These are phyloP conservation scores for Diplosoma virens DNA, from an alignment of 23 tunicate species.

Conservation along the genomic window DNA sequence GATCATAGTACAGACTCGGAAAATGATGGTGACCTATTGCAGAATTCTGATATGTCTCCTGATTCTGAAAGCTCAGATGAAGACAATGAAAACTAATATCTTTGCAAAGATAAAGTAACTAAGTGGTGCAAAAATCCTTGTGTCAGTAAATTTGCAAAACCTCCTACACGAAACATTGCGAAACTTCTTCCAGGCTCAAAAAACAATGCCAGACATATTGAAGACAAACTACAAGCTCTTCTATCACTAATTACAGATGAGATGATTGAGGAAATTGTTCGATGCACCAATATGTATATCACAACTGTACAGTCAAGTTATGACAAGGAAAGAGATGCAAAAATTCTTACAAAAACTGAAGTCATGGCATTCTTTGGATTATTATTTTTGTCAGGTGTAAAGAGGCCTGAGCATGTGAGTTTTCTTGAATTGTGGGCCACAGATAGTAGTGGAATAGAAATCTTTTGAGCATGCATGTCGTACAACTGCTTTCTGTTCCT, in stretches of 20 bases:
- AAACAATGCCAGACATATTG: neutral
- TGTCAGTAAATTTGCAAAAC: conserved; percentile 14
- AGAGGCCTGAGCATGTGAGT: neutral
- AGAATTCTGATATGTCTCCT: neutral
- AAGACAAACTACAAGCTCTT: conserved; percentile 16
- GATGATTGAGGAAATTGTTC: conserved; percentile 9
- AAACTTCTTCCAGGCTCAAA: conserved; percentile 7
- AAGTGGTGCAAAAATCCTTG: conserved; percentile 14
- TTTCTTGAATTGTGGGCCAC: conserved; percentile 22
- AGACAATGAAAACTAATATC: conserved; percentile 1
- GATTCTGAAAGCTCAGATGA: conserved; percentile 19
- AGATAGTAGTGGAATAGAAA: conserved; percentile 21
- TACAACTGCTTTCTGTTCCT: conserved; percentile 17
- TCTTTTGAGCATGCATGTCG: conserved; percentile 17
- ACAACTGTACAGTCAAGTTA: conserved; percentile 4
- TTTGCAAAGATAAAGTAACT: conserved; percentile 18
- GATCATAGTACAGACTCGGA: too few species aligned
- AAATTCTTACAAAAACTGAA: conserved; percentile 18
- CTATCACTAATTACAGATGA: conserved; percentile 17
- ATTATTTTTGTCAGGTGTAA: conserved; percentile 14
- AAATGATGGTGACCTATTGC: neutral
- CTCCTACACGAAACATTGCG: neutral
- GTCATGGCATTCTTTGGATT: too few species aligned
- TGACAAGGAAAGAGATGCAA: conserved; percentile 8
- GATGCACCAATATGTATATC: conserved; percentile 11